These are phyloP conservation scores for Buteo buteo DNA, from an alignment of 2,113 vertebrate genomes.

Conservation along the genomic window DNA sequence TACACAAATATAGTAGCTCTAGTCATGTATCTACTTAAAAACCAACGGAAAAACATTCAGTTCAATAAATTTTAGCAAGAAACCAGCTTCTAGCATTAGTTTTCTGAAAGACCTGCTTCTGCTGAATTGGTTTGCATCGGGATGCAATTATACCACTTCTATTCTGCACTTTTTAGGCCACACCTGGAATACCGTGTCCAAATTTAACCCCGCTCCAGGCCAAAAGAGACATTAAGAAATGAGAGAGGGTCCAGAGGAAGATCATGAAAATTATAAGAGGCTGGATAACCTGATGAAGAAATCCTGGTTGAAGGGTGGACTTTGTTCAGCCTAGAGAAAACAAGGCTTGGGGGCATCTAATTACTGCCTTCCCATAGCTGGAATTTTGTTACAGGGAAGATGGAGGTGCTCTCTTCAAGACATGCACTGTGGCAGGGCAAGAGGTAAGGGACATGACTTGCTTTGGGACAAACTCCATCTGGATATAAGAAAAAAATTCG, in stretches of 20 bases:
- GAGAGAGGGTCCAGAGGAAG: not conserved
- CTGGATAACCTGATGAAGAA: not conserved
- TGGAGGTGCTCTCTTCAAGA: not conserved
- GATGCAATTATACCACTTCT: not conserved
- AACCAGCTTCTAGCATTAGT: not conserved
- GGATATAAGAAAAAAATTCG: not conserved
- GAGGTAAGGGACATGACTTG: not conserved
- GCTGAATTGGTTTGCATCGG: not conserved
- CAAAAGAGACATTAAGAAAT: not conserved
- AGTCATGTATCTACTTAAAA: not conserved
- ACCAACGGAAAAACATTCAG: not conserved
- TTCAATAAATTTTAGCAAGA: not conserved
- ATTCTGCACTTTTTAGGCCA: not conserved
- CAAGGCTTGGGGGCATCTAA: not conserved
- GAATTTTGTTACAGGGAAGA: not conserved
- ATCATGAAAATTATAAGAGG: not conserved
- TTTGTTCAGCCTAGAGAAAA: not conserved
- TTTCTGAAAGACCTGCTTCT: not conserved
- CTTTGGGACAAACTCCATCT: not conserved
- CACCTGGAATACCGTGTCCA: fast-evolving
- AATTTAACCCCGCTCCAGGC: not conserved
- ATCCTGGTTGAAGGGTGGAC: not conserved
- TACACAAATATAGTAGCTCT: not conserved
- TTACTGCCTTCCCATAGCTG: not conserved
- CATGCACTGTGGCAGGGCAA: not conserved